A percentile compares a stretch with the other conserved stretches of the same genome.
Evolutionary conservation across 2,113 vertebrate genomes (phyloP).

Genomic region (Chaetodon trifascialis): DNA sequence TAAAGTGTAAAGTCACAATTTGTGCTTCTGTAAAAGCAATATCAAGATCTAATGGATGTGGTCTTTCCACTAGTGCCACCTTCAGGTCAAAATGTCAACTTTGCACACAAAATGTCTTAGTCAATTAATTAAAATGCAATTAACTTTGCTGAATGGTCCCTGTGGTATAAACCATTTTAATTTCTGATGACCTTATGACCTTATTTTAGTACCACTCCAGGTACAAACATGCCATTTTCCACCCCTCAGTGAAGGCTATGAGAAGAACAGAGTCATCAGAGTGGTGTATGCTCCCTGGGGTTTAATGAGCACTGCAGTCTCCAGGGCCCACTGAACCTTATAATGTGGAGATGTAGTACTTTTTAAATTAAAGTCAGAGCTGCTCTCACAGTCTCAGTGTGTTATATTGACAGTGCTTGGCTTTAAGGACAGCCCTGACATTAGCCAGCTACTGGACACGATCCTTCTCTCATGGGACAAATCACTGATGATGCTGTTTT

Average conservation of each 20-base stretch:
- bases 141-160: background rate
- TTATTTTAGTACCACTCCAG: background rate
- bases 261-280: background rate
- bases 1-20: background rate
- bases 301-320: conserved; percentile 2
- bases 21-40: background rate
- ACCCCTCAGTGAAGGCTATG: background rate
- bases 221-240: background rate
- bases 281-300: background rate
- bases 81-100: background rate
- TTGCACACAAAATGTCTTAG: background rate
- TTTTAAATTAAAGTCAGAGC: background rate
- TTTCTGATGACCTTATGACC: background rate
- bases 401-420: background rate
- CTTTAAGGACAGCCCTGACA: background rate
- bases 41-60: background rate
- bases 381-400: background rate
- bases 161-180: background rate
- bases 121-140: background rate
- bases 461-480: background rate
- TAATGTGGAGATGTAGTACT: background rate
- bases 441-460: background rate
- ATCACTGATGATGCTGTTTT: background rate
- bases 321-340: background rate
- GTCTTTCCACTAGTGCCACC: background rate